phyloP scores from a whole-genome alignment of 2,113 vertebrate species.

The Oreochromis niloticus region DNA sequence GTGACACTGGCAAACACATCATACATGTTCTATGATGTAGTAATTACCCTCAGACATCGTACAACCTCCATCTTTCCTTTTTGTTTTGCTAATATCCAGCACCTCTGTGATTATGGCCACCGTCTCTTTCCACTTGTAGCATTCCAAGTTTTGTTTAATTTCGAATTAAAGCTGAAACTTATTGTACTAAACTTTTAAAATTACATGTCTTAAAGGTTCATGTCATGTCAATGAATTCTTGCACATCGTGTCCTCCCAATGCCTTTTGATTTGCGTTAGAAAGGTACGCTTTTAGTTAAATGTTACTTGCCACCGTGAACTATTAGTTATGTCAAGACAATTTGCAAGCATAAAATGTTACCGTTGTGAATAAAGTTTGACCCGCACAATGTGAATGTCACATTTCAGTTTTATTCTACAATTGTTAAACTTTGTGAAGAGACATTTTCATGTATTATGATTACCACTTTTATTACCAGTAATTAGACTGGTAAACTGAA shows the following conservation, averaged over 20 bases:
- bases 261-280: conserved; percentile 3
- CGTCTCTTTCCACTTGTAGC: neutral
- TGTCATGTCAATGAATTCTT: conserved; percentile 1
- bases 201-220: conserved; percentile 13
- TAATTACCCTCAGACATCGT: neutral
- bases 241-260: neutral
- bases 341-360: neutral
- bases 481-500: neutral
- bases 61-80: neutral
- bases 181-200: conserved; percentile 29
- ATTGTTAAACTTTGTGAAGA: neutral
- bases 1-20: neutral
- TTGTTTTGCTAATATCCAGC: neutral
- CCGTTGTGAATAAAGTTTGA: conserved; percentile 29
- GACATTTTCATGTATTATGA: neutral
- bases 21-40: neutral
- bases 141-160: conserved; percentile 1
- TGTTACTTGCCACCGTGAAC: neutral
- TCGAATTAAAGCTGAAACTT: neutral
- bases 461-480: neutral
- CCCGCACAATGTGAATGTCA: neutral
- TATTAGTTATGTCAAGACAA: conserved; percentile 12
- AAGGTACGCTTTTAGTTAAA: neutral
- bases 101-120: neutral
- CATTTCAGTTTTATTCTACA: neutral